These are phyloP conservation scores for Barbus barbus DNA, from an alignment of 2,113 vertebrate species.

Conservation along the genomic window DNA sequence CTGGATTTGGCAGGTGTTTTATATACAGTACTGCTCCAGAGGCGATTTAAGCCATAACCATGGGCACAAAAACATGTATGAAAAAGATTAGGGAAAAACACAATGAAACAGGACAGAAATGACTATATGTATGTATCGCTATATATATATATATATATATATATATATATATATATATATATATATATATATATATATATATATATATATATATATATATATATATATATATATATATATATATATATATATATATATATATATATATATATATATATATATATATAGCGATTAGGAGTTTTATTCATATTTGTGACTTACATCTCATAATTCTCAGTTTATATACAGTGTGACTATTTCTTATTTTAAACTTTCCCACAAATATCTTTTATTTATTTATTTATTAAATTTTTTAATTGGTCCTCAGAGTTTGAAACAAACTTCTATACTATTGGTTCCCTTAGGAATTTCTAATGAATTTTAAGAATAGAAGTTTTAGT, in stretches of 20 bases:
- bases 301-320: too few species aligned
- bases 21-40: not conserved
- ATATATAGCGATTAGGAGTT: too few species aligned
- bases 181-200: too few species aligned
- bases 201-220: too few species aligned
- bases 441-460: not conserved
- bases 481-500: not conserved
- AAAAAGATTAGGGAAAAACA: not conserved
- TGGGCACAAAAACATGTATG: not conserved
- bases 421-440: not conserved
- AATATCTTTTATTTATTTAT: too few species aligned
- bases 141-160: too few species aligned
- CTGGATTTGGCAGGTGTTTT: slow-evolving; percentile 14
- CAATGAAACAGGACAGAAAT: not conserved
- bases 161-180: too few species aligned
- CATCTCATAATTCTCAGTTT: not conserved
- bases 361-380: not conserved
- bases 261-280: too few species aligned
- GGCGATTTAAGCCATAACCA: slow-evolving; percentile 11
- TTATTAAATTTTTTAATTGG: too few species aligned
- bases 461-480: not conserved
- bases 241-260: too few species aligned
- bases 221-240: too few species aligned
- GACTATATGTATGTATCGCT: too few species aligned
- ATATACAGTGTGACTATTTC: not conserved